Percentiles rank a stretch among this genome's conserved stretches.
Conservation (phyloP, 2,113 vertebrate species). For the Probosciger aterrimus region DNA sequence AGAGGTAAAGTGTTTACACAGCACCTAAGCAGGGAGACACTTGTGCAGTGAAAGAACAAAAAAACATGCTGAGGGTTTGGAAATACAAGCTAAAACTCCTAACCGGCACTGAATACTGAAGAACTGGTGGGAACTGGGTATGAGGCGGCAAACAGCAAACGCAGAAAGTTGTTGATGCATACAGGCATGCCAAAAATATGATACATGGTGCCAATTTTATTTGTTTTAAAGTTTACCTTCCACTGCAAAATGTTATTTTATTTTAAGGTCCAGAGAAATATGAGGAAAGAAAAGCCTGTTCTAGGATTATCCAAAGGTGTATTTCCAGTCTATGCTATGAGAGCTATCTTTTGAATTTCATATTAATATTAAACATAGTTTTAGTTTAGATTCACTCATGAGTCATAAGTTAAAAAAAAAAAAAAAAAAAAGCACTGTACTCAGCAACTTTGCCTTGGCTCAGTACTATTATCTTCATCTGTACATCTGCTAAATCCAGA, state of each 20-base stretch:
- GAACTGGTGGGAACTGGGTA: neutral
- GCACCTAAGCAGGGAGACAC: neutral
- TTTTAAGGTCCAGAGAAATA: neutral
- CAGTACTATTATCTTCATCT: conserved; percentile 34
- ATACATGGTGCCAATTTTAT: neutral
- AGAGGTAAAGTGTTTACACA: neutral
- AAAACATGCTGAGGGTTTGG: neutral
- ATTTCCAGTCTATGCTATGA: neutral
- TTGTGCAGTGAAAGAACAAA: neutral
- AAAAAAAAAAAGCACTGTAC: neutral
- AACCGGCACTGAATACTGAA: neutral
- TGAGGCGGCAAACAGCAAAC: neutral
- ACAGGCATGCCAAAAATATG: neutral
- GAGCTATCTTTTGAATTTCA: conserved; percentile 3
- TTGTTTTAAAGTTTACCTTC: neutral
- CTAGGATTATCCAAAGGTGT: neutral
- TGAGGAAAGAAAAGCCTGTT: neutral
- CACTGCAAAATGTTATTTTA: neutral
- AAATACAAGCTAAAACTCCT: neutral
- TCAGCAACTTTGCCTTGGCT: conserved; percentile 59
- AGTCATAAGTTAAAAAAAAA: conserved; percentile 14
- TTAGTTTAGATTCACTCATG: conserved; percentile 24
- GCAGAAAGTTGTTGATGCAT: neutral
- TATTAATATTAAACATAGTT: conserved; percentile 5
- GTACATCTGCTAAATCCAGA: conserved; percentile 38